A percentile compares a stretch with the other conserved stretches of the same genome.
Evolutionary conservation across 2,797 vertebrate species (phyloP).

Genomic region (Sebastes steindachneri): DNA sequence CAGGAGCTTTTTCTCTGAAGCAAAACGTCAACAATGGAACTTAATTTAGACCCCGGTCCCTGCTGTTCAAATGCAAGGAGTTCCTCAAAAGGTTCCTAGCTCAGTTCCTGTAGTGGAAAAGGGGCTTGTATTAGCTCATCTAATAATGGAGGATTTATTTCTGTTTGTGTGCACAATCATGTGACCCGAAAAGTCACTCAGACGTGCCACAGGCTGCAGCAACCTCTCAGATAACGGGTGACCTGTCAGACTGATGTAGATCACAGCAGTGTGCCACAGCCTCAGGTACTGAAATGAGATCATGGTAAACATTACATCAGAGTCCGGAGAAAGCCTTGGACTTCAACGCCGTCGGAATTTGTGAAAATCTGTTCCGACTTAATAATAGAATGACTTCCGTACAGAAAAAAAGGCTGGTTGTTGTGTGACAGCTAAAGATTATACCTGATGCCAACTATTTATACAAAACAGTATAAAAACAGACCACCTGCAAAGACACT

Average conservation of each 20-base stretch:
- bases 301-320: slow-evolving; percentile 19
- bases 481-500: background rate
- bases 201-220: background rate
- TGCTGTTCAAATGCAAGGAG: no score
- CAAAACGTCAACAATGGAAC: no score
- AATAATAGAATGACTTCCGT: background rate
- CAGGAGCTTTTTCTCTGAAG: no score
- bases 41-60: no score
- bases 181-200: background rate
- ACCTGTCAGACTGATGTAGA: slow-evolving; percentile 14
- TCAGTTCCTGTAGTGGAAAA: no score
- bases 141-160: background rate
- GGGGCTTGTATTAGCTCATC: background rate
- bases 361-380: background rate
- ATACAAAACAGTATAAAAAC: background rate
- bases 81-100: no score
- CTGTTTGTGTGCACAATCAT: background rate
- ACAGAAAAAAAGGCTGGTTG: background rate
- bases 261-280: slow-evolving; percentile 18
- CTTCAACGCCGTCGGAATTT: background rate
- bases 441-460: background rate
- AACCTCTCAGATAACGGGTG: background rate
- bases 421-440: background rate
- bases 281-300: slow-evolving; percentile 8
- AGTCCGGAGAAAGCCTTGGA: background rate